Base-by-base conservation (phyloP, 2,797 vertebrate genomes). In the Anabas testudineus region DNA sequence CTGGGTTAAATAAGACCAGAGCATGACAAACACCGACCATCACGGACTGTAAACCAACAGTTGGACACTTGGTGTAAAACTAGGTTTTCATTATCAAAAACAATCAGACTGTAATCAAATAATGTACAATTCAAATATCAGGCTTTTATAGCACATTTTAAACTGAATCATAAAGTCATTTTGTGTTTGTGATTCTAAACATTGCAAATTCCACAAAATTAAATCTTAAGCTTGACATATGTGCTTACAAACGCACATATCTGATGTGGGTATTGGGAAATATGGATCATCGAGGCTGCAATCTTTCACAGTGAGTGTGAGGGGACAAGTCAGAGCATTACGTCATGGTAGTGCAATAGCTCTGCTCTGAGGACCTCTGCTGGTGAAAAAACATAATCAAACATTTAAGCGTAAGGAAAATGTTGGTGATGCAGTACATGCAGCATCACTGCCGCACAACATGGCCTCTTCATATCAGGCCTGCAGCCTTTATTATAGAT, bases 321-420 rank as follows among this genome's bases (percentile, higher is more conserved):
- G 39, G 18, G 9, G 21, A 54, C 36, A 10, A 49, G 14, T 48
- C 26, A 30, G n/a, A 73, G 67, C 81, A 91, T 90, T 82, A 88
- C 85, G 18, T 89, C 91, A 92, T 78, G 34, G 51, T 45, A 51
- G 41, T 73, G 71, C 55, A 77, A 67, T 30, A 53, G 15, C 46
- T 62, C 52, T 66, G 62, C 68, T 70, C 37, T 74, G 71, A 76
- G 82, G 87, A 53, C 89, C 85, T 86, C 91, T 92, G 86, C 87
- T 91, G 91, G 91, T 78, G 82, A 71, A 78, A 51, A 55, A 2
- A 19, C 52, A 82, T 3, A 46, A 60, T 49, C 42, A 57, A 19
- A 63, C 19, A 16, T 37, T 53, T 46, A 3, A 21, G 71, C 48
- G 16, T 39, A 26, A 49, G 16, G 19, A 64, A 61, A 53, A 24